phyloP scores from a whole-genome alignment of 2,797 vertebrate genomes.

The Onychomys torridus region DNA sequence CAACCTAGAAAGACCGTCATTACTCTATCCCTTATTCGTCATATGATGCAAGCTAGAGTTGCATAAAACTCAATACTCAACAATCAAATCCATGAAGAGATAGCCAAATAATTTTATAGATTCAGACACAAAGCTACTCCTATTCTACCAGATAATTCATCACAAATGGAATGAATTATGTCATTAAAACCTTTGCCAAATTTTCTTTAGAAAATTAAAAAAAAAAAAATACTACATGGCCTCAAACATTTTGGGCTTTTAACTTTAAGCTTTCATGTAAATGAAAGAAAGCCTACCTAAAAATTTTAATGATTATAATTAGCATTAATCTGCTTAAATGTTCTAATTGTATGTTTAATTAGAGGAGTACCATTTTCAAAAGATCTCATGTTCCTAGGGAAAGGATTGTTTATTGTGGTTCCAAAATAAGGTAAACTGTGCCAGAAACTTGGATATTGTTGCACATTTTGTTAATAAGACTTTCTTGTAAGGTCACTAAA shows the following conservation, averaged over 20 bases:
- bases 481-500: conserved; percentile 35
- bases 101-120: conserved; percentile 3
- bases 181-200: background rate
- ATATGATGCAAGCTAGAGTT: background rate
- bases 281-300: background rate
- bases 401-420: conserved; percentile 32
- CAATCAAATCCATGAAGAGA: background rate
- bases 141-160: background rate
- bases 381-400: background rate
- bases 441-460: background rate
- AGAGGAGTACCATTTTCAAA: background rate
- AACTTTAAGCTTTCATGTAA: conserved; percentile 23
- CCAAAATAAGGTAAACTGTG: conserved; percentile 1
- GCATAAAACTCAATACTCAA: conserved; percentile 42
- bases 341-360: conserved; percentile 32
- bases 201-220: background rate
- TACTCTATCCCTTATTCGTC: conserved; percentile 42
- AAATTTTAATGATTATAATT: background rate
- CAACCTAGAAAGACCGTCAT: conserved; percentile 39
- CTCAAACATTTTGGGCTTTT: background rate
- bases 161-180: background rate
- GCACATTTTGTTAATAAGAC: background rate
- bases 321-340: background rate
- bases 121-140: background rate
- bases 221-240: background rate